Evolutionary conservation across 2,888 invertebrate genomes (phyloP).

Genomic region (Cosmorhoe ocellata): DNA sequence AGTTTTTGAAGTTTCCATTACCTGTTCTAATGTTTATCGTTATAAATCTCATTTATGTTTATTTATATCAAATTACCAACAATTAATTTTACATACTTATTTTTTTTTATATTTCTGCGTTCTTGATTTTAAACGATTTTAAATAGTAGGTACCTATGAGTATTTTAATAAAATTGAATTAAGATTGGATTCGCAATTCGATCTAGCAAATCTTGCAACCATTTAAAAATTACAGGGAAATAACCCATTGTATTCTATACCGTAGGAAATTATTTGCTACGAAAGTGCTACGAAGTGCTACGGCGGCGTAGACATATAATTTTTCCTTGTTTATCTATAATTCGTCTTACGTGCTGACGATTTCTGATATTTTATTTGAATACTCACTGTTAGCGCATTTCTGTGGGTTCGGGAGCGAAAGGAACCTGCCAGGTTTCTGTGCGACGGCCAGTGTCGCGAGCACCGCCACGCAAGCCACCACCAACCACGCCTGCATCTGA

Average conservation of each 20-base stretch:
- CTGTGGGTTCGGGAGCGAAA: constrained; percentile 89
- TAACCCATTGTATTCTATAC: too few species aligned
- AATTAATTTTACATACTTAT: too few species aligned
- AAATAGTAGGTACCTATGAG: too few species aligned
- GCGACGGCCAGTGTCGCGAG: constrained; percentile 84
- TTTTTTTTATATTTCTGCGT: not conserved
- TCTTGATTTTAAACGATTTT: too few species aligned
- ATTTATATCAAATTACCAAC: constrained; percentile 10
- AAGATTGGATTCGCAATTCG: too few species aligned
- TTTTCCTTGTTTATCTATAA: not conserved
- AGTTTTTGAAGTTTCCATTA: constrained; percentile 18
- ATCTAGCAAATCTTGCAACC: too few species aligned
- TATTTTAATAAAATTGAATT: too few species aligned
- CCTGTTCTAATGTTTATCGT: constrained; percentile 1
- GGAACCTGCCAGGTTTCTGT: constrained; percentile 91
- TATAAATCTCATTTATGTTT: constrained; percentile 3
- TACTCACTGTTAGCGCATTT: constrained; percentile 94
- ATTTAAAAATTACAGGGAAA: too few species aligned
- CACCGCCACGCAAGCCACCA: constrained; percentile 78
- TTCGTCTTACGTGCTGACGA: not conserved
- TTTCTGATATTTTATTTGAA: not conserved
- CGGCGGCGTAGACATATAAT: constrained; percentile 8
- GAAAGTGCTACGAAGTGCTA: constrained; percentile 26
- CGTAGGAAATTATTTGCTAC: constrained; percentile 14
- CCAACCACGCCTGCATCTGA: constrained; percentile 88